Base-by-base conservation (phyloP, 2,797 vertebrate species). In the Myotis findleyi region DNA sequence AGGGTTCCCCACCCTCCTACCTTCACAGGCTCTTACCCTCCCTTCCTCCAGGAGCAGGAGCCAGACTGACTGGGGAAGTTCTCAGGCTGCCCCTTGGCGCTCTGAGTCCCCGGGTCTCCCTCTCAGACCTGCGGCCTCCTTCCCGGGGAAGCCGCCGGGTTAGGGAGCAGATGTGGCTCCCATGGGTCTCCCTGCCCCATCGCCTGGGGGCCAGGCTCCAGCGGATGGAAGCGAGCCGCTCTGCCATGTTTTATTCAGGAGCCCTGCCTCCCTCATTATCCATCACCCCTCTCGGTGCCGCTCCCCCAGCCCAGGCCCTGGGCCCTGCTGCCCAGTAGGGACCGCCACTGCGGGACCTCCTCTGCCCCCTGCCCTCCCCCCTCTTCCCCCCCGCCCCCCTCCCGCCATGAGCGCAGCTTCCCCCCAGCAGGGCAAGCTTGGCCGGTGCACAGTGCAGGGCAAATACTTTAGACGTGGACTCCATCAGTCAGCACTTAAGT, bases 221-320 rank as follows among this genome's bases (percentile, higher is more conserved):
- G 62, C 36, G 57, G 10, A 6, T 71, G 51, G 27, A 21, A 18
- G 82, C 4, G 36, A 49, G 49, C 62, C 17, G 1, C 33, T 82
- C 21, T 49, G 93, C 86, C 85, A 62, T 77, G 81, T 75, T 59
- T 83, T 80, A 16, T 95, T 97, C 93, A 79, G 20, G 44, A 96
- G 55, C 27, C 91, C 69, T 64, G 72, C 25, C 66, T 93, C 5
- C 2, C 80, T 80, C 49, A 44, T 77, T 71, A 77, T 88, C 95
- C 95, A 92, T 89, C 85, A 75, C 7, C 0, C 55, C 80, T 71
- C 0, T 66, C 87, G 18, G 27, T 41, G 79, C 47, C 13, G 75
- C 25, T 93, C 92, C 90, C 80, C 81, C 76, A 69, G 77, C 53
- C 49, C 2, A 7, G 20, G 53, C 87, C 62, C 7, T 4, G 7